These are phyloP conservation scores for Leptopilina boulardi DNA, from an alignment of 1,140 invertebrate genomes.

Conservation along the genomic window DNA sequence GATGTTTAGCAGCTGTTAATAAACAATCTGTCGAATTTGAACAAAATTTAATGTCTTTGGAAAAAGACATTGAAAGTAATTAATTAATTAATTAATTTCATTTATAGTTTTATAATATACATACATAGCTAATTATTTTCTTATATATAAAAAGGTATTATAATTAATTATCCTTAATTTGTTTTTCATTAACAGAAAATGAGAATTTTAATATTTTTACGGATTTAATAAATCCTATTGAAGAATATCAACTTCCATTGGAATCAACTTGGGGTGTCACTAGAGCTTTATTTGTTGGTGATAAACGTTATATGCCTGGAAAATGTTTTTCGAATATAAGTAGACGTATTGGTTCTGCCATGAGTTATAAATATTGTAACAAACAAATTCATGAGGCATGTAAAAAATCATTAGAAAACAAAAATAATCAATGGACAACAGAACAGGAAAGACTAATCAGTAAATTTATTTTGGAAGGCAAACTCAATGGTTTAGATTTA, in stretches of 20 bases:
- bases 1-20: slow-evolving; percentile 87
- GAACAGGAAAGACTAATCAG: slow-evolving; percentile 84
- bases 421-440: slow-evolving; percentile 78
- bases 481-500: slow-evolving; percentile 85
- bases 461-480: slow-evolving; percentile 89
- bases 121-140: slow-evolving; percentile 44
- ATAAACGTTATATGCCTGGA: slow-evolving; percentile 86
- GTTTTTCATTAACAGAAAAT: slow-evolving; percentile 59
- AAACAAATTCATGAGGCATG: slow-evolving; percentile 82
- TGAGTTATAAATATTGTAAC: slow-evolving; percentile 82
- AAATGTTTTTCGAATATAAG: slow-evolving; percentile 86
- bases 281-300: slow-evolving; percentile 89
- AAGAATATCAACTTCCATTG: slow-evolving; percentile 83
- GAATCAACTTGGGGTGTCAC: slow-evolving; percentile 91
- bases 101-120: slow-evolving; percentile 37
- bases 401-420: slow-evolving; percentile 78
- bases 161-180: slow-evolving; percentile 38
- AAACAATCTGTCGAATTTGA: slow-evolving; percentile 91
- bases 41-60: slow-evolving; percentile 81
- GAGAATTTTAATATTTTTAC: slow-evolving; percentile 80
- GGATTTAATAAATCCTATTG: slow-evolving; percentile 86
- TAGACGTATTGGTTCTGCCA: slow-evolving; percentile 81
- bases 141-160: slow-evolving; percentile 42
- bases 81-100: slow-evolving; percentile 26
- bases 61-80: slow-evolving; percentile 74